Conservation (phyloP, 2,113 vertebrate genomes). For the Sorex fumeus region DNA sequence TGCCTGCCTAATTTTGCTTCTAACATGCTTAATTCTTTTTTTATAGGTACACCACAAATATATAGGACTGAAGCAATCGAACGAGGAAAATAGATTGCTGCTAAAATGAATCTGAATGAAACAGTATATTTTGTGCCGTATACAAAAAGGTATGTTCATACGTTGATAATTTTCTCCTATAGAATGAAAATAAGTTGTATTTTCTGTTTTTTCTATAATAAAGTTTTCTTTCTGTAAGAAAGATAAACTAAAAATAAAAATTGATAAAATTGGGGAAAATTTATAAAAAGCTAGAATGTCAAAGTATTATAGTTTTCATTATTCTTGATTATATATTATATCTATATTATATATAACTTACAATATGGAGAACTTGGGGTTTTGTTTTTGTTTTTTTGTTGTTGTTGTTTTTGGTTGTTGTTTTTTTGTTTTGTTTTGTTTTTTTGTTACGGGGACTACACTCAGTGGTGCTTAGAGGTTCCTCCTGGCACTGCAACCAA, state of each 20-base stretch:
- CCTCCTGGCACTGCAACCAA: no score
- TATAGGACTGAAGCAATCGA: background rate
- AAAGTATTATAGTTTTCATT: constrained; percentile 56
- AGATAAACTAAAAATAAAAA: background rate
- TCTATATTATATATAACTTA: no score
- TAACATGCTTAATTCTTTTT: constrained; percentile 19
- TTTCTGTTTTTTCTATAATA: background rate
- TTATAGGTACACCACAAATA: constrained; percentile 56
- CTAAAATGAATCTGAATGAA: constrained; percentile 83
- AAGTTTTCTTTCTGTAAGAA: constrained; percentile 18
- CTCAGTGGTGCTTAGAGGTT: no score
- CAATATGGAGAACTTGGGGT: background rate
- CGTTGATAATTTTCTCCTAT: constrained; percentile 3
- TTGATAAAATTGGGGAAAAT: background rate
- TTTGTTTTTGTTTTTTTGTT: constrained; percentile 42
- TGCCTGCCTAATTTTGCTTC: constrained; percentile 1
- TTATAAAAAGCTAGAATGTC: background rate
- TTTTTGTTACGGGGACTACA: no score
- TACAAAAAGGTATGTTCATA: constrained; percentile 84
- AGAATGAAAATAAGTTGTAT: background rate
- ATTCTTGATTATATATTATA: background rate
- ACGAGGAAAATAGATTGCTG: constrained; percentile 68
- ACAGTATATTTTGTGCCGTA: constrained; percentile 82
- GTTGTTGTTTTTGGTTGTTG: constrained; percentile 37
- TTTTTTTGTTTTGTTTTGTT: constrained; percentile 48